Evolutionary conservation across 2,797 vertebrate genomes (phyloP).

Genomic region (Lutjanus argentimaculatus): DNA sequence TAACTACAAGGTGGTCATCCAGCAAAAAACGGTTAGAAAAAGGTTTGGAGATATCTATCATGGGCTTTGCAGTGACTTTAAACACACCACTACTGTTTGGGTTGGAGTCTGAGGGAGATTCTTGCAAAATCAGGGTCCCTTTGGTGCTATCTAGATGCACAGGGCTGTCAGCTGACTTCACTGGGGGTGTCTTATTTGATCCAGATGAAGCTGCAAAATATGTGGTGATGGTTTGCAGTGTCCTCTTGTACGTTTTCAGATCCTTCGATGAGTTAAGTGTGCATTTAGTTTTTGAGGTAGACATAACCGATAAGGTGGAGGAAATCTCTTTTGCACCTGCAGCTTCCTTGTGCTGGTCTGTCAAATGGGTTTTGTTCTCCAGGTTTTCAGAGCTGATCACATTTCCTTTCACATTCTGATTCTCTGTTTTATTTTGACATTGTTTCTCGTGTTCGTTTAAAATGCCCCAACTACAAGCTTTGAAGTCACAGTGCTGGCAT

Average conservation of each 20-base stretch:
- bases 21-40: slow-evolving; percentile 80
- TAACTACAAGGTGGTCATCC: slow-evolving; percentile 63
- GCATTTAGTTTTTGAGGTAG: slow-evolving; percentile 77
- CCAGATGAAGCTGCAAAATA: slow-evolving; percentile 77
- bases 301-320: slow-evolving; percentile 50
- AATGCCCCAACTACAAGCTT: slow-evolving; percentile 80
- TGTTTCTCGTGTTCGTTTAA: slow-evolving; percentile 88
- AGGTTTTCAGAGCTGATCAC: slow-evolving; percentile 83
- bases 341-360: slow-evolving; percentile 81
- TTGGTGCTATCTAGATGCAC: slow-evolving; percentile 79
- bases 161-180: slow-evolving; percentile 81
- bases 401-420: slow-evolving; percentile 71
- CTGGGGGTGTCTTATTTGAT: slow-evolving; percentile 82
- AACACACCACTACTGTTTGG: slow-evolving; percentile 89
- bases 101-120: slow-evolving; percentile 82
- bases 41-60: slow-evolving; percentile 87
- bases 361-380: slow-evolving; percentile 80
- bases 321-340: slow-evolving; percentile 71
- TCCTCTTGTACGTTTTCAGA: slow-evolving; percentile 83
- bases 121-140: slow-evolving; percentile 84
- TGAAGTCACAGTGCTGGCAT: slow-evolving; percentile 90
- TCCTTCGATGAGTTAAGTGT: slow-evolving; percentile 83
- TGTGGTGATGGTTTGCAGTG: slow-evolving; percentile 83
- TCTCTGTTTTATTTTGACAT: slow-evolving; percentile 80
- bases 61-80: slow-evolving; percentile 88